Percentiles rank a stretch among this genome's conserved stretches.
phyloP scores from a whole-genome alignment of 2,888 invertebrate genomes.

The Drosophila ustulata region DNA sequence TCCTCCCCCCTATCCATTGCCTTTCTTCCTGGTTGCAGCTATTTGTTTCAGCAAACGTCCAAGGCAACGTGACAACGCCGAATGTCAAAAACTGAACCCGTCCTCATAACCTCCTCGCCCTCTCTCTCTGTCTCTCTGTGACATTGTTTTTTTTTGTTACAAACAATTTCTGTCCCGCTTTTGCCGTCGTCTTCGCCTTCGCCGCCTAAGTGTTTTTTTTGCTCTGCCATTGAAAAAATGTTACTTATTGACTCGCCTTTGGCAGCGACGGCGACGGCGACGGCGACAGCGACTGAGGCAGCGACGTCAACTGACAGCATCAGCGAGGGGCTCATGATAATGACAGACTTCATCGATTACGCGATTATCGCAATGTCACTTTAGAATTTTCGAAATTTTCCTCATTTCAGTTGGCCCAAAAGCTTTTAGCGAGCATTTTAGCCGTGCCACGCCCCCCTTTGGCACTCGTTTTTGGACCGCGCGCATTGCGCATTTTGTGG shows the following conservation, averaged over 20 bases:
- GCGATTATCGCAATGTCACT: constrained; percentile 79
- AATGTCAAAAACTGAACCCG: constrained; percentile 52
- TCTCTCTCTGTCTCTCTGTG: too few species aligned
- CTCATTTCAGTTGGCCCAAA: constrained; percentile 67
- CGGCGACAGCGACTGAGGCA: constrained; percentile 11
- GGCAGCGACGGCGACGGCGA: constrained; percentile 27
- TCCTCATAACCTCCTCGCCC: constrained; percentile 5
- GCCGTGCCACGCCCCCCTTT: constrained; percentile 39
- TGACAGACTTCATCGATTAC: constrained; percentile 81
- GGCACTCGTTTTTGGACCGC: constrained; percentile 29
- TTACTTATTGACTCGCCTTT: constrained; percentile 73
- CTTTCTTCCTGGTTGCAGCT: background rate
- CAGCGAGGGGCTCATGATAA: constrained; percentile 67
- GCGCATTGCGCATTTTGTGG: constrained; percentile 58
- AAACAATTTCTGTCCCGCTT: constrained; percentile 40
- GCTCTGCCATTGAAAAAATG: constrained; percentile 58
- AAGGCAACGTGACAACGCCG: constrained; percentile 48
- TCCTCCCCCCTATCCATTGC: background rate
- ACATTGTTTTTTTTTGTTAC: constrained; percentile 17
- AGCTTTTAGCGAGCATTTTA: constrained; percentile 71
- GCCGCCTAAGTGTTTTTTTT: constrained; percentile 64
- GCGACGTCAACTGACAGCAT: constrained; percentile 13
- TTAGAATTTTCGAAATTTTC: constrained; percentile 70
- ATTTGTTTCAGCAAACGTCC: constrained; percentile 41
- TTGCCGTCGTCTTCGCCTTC: background rate